Percentiles rank a stretch among this genome's conserved stretches.
Evolutionary conservation across 2,888 invertebrate species (phyloP).

Genomic region (Macrosoma leucophasiata): DNA sequence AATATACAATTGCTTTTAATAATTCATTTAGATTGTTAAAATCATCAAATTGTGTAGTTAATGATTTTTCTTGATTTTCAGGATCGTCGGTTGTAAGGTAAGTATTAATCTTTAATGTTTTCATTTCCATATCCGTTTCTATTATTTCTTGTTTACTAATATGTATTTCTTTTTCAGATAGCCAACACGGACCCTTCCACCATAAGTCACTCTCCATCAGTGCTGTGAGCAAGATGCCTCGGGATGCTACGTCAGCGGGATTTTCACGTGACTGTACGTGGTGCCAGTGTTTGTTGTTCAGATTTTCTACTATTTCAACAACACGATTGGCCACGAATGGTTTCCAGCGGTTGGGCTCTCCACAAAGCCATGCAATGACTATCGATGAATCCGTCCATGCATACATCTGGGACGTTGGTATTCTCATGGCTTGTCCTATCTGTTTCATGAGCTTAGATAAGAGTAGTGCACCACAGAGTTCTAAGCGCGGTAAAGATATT

Average conservation of each 20-base stretch:
- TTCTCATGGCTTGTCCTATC: conserved; percentile 13
- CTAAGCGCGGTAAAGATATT: conserved; percentile 24
- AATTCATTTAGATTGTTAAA: conserved; percentile 4
- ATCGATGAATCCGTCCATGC: conserved; percentile 19
- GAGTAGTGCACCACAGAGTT: conserved; percentile 23
- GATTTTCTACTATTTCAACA: conserved; percentile 18
- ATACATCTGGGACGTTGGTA: conserved; percentile 7
- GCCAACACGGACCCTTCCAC: conserved; percentile 24
- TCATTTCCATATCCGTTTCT: conserved; percentile 4
- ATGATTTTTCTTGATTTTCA: background rate
- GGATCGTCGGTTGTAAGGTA: background rate
- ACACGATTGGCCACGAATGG: conserved; percentile 19
- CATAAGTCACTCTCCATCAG: conserved; percentile 16
- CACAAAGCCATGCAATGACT: conserved; percentile 17
- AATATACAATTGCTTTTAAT: conserved; percentile 1
- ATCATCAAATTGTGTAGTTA: background rate
- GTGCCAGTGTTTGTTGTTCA: conserved; percentile 15
- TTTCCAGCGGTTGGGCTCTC: conserved; percentile 23
- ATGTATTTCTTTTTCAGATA: conserved; percentile 14
- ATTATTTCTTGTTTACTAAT: conserved; percentile 5
- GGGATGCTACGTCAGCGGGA: conserved; percentile 24
- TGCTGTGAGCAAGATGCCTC: conserved; percentile 13
- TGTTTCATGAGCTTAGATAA: conserved; percentile 19
- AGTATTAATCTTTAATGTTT: no score
- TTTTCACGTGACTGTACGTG: conserved; percentile 22